Evolutionary conservation across 2,888 invertebrate genomes (phyloP), one percentile per base, ranked within the genome.

Genomic region (Eristalis pertinax): DNA sequence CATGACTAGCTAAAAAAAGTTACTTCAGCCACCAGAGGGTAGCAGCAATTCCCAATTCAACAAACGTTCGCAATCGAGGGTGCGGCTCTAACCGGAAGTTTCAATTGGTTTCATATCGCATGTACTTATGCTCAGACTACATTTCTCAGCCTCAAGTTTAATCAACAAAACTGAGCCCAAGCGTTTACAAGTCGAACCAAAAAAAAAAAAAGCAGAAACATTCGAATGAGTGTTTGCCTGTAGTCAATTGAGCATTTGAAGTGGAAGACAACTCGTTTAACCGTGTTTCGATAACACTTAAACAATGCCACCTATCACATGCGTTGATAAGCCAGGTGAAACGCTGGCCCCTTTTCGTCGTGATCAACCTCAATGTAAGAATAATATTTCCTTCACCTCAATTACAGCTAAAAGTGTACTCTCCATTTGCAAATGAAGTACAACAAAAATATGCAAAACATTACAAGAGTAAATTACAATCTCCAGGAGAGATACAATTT

Each of bases 401-500:
- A 50, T 50, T 8, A 19, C 50, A 2, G 13, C 3, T 38, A 1
- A 50, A 50, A 19, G 32, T 32, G 32, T 10, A 10, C 32, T 32
- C 32, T 10, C 32, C 32, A 5, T 32, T 32, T 8, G 19, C n/a
- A 19, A 50, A 50, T 32, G n/a, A 50, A 19, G 5, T 7, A 19
- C 19, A 50, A 8, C 0, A 50, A 19, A 8, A 50, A 50, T 19
- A 50, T 64, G 41, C 65, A 43, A 73, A 73, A 29, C 73, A 80
- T 73, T 79, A 64, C 78, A 24, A 38, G 35, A 26, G 41, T 56
- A 63, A 32, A 35, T 73, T 62, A 50, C 56, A 67, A 67, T 67
- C 73, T 80, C 67, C 67, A 35, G 60, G 19, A 73, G 67, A 73
- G 60, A 73, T 58, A 67, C 32, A 79, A 68, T 80, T 74, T 68